Evolutionary conservation across 2,113 vertebrate species (phyloP).

Genomic region (Thalassoma bifasciatum): DNA sequence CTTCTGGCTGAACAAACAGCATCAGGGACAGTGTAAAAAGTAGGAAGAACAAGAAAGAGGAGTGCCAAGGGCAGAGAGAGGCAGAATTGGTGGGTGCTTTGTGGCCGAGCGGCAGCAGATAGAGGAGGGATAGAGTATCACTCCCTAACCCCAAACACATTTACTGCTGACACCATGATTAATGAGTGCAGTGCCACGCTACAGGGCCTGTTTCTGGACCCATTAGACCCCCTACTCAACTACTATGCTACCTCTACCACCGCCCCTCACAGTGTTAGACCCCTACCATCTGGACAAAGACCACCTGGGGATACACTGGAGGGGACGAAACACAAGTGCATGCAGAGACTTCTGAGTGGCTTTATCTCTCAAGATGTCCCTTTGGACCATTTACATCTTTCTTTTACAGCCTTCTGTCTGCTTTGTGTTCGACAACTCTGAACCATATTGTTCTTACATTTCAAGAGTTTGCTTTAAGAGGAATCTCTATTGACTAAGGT

Average conservation of each 20-base stretch:
- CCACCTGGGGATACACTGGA: conserved; percentile 67
- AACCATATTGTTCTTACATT: too few relatives aligned
- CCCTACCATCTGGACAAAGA: conserved; percentile 88
- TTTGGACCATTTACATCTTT: too few relatives aligned
- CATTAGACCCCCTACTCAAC: conserved; percentile 82
- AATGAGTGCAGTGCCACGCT: conserved; percentile 87
- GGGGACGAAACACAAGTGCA: conserved; percentile 10
- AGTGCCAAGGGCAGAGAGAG: conserved; percentile 51
- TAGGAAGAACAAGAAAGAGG: conserved; percentile 19
- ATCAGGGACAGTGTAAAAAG: conserved; percentile 58
- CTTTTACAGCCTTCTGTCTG: too few relatives aligned
- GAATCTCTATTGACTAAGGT: too few relatives aligned
- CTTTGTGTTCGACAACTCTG: too few relatives aligned
- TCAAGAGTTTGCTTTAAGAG: too few relatives aligned
- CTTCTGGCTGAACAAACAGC: conserved; percentile 35
- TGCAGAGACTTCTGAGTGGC: neutral
- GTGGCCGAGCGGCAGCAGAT: conserved; percentile 77
- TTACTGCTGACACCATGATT: conserved; percentile 96
- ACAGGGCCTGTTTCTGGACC: conserved; percentile 85
- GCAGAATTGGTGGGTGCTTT: conserved; percentile 49
- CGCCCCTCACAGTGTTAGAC: conserved; percentile 31
- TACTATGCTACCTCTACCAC: conserved; percentile 39
- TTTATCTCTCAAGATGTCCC: neutral
- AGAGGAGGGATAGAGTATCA: conserved; percentile 88
- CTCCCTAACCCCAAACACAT: conserved; percentile 89